phyloP scores from a whole-genome alignment of 2,797 vertebrate genomes.

The Takifugu rubripes region DNA sequence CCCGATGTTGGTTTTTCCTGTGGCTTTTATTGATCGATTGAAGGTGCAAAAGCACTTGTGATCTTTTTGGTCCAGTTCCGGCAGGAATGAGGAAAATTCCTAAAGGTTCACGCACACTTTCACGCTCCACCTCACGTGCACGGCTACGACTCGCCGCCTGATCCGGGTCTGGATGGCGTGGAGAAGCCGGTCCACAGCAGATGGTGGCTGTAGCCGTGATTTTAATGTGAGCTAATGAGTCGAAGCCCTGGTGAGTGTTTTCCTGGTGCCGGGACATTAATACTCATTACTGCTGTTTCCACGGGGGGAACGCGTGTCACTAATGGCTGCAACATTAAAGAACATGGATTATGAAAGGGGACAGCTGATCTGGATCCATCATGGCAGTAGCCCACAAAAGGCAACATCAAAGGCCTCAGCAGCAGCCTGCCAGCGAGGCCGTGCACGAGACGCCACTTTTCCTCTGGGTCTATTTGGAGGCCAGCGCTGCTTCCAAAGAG shows the following conservation, averaged over 20 bases:
- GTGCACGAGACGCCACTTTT: slow-evolving; percentile 22
- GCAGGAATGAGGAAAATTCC: too few relatives aligned
- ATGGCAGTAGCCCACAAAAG: slow-evolving; percentile 27
- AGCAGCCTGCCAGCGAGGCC: too few relatives aligned
- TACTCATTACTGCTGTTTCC: slow-evolving; percentile 54
- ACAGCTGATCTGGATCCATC: slow-evolving; percentile 55
- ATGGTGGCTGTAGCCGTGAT: slow-evolving; percentile 20
- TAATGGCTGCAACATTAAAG: slow-evolving; percentile 41
- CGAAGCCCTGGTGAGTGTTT: slow-evolving; percentile 37
- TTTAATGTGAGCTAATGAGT: slow-evolving; percentile 56
- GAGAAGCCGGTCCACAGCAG: too few relatives aligned
- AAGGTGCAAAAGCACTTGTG: too few relatives aligned
- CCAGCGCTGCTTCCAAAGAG: slow-evolving; percentile 9
- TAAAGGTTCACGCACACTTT: too few relatives aligned
- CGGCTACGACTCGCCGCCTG: too few relatives aligned
- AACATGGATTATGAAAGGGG: slow-evolving; percentile 35
- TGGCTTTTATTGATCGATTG: too few relatives aligned
- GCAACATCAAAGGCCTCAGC: slow-evolving; percentile 42
- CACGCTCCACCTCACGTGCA: too few relatives aligned
- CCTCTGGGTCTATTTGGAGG: slow-evolving; percentile 40
- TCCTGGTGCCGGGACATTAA: slow-evolving; percentile 46
- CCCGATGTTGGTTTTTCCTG: too few relatives aligned
- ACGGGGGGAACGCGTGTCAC: slow-evolving; percentile 32
- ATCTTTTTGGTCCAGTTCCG: too few relatives aligned
- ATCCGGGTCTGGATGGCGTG: too few relatives aligned